Evolutionary conservation across 2,113 vertebrate species (phyloP).

Genomic region (Carassius carassius): DNA sequence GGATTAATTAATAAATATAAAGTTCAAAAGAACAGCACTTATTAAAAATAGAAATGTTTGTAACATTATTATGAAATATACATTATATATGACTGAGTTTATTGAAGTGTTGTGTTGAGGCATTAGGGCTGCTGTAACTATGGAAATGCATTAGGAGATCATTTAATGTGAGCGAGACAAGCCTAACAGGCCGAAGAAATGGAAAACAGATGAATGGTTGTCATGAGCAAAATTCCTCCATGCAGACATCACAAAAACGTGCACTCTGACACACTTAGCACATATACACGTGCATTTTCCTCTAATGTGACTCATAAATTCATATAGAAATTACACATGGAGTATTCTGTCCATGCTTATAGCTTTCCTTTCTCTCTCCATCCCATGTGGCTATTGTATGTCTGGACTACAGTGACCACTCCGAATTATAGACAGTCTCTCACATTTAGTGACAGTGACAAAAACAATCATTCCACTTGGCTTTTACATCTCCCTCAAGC

Average conservation of each 20-base stretch:
- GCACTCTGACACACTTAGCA: conserved; percentile 19
- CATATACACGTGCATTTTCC: conserved; percentile 15
- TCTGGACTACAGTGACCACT: conserved; percentile 21
- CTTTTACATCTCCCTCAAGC: conserved; percentile 29
- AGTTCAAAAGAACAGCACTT: not conserved
- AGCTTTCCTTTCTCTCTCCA: not conserved
- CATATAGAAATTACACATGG: not conserved
- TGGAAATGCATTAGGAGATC: conserved; percentile 53
- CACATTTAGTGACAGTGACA: conserved; percentile 41
- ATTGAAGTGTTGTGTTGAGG: conserved; percentile 1
- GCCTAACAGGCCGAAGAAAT: conserved; percentile 41
- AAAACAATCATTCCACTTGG: conserved; percentile 19
- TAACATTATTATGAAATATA: not conserved
- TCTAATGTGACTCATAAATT: not conserved
- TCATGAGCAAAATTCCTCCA: conserved; percentile 37
- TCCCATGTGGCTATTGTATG: conserved; percentile 21
- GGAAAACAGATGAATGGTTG: conserved; percentile 44
- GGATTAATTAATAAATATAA: not conserved
- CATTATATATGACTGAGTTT: conserved; percentile 8
- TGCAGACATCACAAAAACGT: conserved; percentile 31
- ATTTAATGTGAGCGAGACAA: conserved; percentile 46
- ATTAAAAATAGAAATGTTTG: not conserved
- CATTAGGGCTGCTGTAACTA: conserved; percentile 45
- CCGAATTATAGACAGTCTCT: conserved; percentile 46
- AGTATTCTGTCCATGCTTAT: not conserved